Percentiles rank a stretch among this genome's conserved stretches.
These are phyloP conservation scores for Rhinophrynus dorsalis DNA, from an alignment of 2,797 vertebrate genomes.

Conservation along the genomic window DNA sequence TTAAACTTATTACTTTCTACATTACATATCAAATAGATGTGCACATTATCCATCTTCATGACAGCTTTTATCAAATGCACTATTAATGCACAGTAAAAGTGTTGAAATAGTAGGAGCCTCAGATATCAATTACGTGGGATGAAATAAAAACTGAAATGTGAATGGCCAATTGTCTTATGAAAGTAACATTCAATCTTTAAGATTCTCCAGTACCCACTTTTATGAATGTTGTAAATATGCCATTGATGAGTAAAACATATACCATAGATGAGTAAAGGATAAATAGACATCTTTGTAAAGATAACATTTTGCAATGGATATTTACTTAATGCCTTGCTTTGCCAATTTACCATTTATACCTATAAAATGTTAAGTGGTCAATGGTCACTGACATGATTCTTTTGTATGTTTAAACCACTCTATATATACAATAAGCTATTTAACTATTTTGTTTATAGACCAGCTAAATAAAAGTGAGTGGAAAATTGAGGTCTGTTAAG, in stretches of 20 bases:
- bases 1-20: conserved; percentile 16
- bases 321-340: conserved; percentile 31
- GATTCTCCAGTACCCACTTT: conserved; percentile 32
- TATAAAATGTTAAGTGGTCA: too few relatives aligned
- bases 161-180: conserved; percentile 44
- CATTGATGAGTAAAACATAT: conserved; percentile 12
- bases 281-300: conserved; percentile 4
- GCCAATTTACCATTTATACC: conserved; percentile 9
- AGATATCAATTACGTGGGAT: conserved; percentile 37
- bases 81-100: conserved; percentile 46
- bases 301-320: conserved; percentile 6
- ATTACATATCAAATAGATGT: conserved; percentile 32
- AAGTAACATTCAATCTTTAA: conserved; percentile 46
- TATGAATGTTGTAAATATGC: conserved; percentile 41
- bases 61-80: conserved; percentile 43
- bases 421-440: too few relatives aligned
- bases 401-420: too few relatives aligned
- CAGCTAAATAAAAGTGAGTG: too few relatives aligned
- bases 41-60: conserved; percentile 39
- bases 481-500: too few relatives aligned
- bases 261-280: conserved; percentile 22
- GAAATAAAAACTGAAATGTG: conserved; percentile 47
- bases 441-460: too few relatives aligned
- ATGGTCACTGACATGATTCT: too few relatives aligned
- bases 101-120: conserved; percentile 24